Evolutionary conservation across 2,797 vertebrate genomes (phyloP).

Genomic region (Peromyscus melanophrys): DNA sequence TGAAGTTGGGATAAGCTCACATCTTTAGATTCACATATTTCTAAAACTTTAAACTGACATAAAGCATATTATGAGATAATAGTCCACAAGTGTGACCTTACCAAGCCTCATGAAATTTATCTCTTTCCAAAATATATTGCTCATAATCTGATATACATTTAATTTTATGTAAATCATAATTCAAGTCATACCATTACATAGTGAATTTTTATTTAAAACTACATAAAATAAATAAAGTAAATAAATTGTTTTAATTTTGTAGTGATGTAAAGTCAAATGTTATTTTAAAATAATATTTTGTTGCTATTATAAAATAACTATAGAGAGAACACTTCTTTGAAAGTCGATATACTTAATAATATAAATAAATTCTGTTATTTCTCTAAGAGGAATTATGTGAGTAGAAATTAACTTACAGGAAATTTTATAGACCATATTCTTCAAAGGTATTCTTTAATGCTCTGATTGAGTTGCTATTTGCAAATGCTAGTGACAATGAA

Average conservation of each 20-base stretch:
- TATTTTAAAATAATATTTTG: slow-evolving; percentile 5
- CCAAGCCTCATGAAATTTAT: not conserved
- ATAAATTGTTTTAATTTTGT: slow-evolving; percentile 4
- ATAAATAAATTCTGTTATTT: not conserved
- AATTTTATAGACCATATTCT: not conserved
- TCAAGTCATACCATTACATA: not conserved
- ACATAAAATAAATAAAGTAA: not conserved
- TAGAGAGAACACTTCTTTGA: not conserved
- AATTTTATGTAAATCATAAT: not conserved
- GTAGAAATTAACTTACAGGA: not conserved
- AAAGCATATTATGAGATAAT: not conserved
- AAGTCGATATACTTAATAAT: slow-evolving; percentile 17
- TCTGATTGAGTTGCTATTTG: not conserved
- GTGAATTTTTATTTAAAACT: not conserved
- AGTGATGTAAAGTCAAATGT: not conserved
- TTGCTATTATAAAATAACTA: not conserved
- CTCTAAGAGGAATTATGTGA: not conserved
- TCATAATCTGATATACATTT: not conserved
- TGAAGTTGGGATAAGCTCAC: not conserved
- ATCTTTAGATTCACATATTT: not conserved
- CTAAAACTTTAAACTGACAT: not conserved
- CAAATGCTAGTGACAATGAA: not conserved
- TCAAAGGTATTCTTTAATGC: not conserved
- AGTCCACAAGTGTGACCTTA: not conserved
- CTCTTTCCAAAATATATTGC: not conserved